Conservation (phyloP, 37 sponge, comb jelly and placozoan genomes). For the Eunapius fragilis region DNA sequence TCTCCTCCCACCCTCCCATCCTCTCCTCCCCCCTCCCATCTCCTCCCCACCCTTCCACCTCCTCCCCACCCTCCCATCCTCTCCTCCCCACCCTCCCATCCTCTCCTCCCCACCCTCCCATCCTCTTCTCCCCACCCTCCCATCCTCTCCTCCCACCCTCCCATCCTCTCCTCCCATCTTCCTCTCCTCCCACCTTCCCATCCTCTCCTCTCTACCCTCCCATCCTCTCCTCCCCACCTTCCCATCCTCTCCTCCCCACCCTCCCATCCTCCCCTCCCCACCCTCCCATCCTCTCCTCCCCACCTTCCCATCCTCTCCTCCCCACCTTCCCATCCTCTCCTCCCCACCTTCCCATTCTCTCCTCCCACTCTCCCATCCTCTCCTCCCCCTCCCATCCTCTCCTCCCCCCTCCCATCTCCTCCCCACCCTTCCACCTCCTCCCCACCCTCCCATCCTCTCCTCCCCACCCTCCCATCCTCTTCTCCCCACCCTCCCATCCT, state of each 20-base stretch:
- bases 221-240: neutral
- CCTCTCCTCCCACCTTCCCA: neutral
- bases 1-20: neutral
- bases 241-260: constrained; percentile 4
- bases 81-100: too few species aligned
- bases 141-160: neutral
- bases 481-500: neutral
- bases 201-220: neutral
- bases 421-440: neutral
- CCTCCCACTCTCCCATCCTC: neutral
- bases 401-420: neutral
- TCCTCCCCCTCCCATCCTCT: neutral
- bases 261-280: neutral
- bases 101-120: neutral
- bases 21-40: neutral
- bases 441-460: neutral
- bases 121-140: neutral
- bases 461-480: too few species aligned
- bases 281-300: constrained; percentile 1
- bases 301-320: neutral
- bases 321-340: neutral
- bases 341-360: neutral
- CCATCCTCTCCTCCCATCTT: neutral
- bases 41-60: neutral
- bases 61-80: too few species aligned